phyloP scores from a whole-genome alignment of 2,797 vertebrate genomes.

The Pitangus sulphuratus region DNA sequence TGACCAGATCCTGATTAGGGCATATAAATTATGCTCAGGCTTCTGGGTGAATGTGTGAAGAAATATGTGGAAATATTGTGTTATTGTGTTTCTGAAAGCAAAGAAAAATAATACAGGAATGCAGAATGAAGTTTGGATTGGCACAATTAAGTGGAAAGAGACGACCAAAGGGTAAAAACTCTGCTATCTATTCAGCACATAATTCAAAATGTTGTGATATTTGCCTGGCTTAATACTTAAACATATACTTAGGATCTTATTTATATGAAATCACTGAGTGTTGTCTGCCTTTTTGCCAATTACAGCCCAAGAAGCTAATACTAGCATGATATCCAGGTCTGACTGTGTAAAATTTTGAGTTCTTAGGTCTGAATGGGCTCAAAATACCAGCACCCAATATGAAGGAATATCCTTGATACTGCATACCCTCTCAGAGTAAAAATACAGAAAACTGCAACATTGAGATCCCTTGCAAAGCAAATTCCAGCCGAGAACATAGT shows the following conservation, averaged over 20 bases:
- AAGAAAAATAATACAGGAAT: slow-evolving; percentile 28
- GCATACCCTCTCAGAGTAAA: background rate
- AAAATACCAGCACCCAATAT: background rate
- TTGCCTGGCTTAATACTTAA: slow-evolving; percentile 20
- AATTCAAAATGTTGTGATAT: background rate
- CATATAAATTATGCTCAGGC: background rate
- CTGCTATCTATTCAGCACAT: background rate
- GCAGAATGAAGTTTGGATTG: slow-evolving; percentile 3
- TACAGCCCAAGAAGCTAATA: background rate
- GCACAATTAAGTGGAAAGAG: background rate
- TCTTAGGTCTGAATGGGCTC: background rate
- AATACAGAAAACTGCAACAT: background rate
- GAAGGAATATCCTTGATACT: background rate
- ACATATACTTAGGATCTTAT: background rate
- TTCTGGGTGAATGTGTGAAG: background rate
- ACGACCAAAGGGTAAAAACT: background rate
- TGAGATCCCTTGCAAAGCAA: background rate
- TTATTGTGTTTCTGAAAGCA: background rate
- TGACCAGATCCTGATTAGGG: background rate
- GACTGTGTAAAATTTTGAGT: background rate
- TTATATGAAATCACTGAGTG: background rate
- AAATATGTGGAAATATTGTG: background rate
- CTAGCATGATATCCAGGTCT: background rate
- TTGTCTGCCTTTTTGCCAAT: background rate
- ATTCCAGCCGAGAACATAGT: background rate